phyloP scores from a whole-genome alignment of 2,888 invertebrate species.

The Ectemnius continuus region DNA sequence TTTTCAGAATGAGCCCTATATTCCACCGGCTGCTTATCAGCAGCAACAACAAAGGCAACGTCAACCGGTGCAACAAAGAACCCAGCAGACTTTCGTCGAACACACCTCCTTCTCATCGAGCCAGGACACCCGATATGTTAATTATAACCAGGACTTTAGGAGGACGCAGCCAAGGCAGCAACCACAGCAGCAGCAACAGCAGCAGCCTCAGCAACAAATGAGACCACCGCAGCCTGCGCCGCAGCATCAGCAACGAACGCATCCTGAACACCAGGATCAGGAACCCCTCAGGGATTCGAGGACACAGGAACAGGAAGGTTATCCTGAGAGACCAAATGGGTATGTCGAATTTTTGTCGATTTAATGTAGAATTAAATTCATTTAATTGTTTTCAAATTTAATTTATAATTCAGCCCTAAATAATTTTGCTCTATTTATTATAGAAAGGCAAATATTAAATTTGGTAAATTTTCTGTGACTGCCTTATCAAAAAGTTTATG shows the following conservation, averaged over 20 bases:
- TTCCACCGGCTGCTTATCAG: conserved; percentile 63
- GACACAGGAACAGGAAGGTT: conserved; percentile 58
- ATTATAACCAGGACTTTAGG: conserved; percentile 67
- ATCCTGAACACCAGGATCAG: conserved; percentile 34
- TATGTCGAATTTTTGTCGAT: conserved; percentile 32
- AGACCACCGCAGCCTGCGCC: conserved; percentile 35
- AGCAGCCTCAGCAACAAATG: conserved; percentile 53
- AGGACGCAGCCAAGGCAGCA: conserved; percentile 64
- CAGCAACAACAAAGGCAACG: conserved; percentile 43
- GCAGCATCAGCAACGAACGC: conserved; percentile 42
- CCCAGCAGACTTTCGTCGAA: conserved; percentile 34
- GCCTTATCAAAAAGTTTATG: too few relatives aligned
- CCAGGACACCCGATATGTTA: conserved; percentile 65
- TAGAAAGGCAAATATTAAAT: too few relatives aligned
- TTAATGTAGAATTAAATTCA: neutral
- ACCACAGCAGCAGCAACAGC: conserved; percentile 51
- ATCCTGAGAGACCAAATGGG: conserved; percentile 70
- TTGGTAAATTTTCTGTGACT: too few relatives aligned
- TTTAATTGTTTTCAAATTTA: neutral
- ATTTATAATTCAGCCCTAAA: too few relatives aligned
- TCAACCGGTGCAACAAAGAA: conserved; percentile 37
- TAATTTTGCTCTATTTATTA: too few relatives aligned
- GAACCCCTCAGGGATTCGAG: conserved; percentile 30
- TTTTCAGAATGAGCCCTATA: conserved; percentile 70
- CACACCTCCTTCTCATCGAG: conserved; percentile 55